Evolutionary conservation across 2,113 vertebrate species (phyloP).

Genomic region (Dascyllus trimaculatus): DNA sequence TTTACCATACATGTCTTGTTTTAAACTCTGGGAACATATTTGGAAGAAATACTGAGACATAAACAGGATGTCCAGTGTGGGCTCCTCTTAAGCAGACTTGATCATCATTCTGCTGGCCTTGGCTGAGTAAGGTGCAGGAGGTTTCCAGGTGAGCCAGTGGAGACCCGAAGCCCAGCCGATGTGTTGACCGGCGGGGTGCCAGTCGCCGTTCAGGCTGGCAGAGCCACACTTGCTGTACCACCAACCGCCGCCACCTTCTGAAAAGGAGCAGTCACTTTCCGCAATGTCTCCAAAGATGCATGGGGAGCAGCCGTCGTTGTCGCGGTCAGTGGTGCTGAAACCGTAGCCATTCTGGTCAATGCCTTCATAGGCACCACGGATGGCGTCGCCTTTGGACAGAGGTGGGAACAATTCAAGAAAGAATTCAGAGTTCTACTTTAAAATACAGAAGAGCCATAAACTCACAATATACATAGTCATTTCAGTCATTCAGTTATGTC

Average conservation of each 20-base stretch:
- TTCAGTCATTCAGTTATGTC: no score
- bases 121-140: constrained; percentile 38
- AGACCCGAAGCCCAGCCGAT: constrained; percentile 74
- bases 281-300: constrained; percentile 68
- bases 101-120: constrained; percentile 74
- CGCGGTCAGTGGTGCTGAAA: constrained; percentile 77
- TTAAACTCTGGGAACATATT: not conserved
- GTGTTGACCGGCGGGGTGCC: constrained; percentile 61
- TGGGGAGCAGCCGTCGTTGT: constrained; percentile 73
- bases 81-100: constrained; percentile 35
- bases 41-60: not conserved
- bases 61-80: not conserved
- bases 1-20: not conserved
- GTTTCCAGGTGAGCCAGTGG: constrained; percentile 81
- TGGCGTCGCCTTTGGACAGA: constrained; percentile 66
- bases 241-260: constrained; percentile 53
- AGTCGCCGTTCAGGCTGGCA: constrained; percentile 69
- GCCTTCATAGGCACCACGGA: constrained; percentile 51
- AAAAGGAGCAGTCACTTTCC: not conserved
- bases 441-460: no score
- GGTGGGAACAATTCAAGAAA: not conserved
- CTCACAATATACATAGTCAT: no score
- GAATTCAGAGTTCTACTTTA: no score
- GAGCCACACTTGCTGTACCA: constrained; percentile 82
- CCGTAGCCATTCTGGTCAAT: constrained; percentile 72